Evolutionary conservation across 2,113 vertebrate genomes (phyloP).

Genomic region (Ranitomeya variabilis): DNA sequence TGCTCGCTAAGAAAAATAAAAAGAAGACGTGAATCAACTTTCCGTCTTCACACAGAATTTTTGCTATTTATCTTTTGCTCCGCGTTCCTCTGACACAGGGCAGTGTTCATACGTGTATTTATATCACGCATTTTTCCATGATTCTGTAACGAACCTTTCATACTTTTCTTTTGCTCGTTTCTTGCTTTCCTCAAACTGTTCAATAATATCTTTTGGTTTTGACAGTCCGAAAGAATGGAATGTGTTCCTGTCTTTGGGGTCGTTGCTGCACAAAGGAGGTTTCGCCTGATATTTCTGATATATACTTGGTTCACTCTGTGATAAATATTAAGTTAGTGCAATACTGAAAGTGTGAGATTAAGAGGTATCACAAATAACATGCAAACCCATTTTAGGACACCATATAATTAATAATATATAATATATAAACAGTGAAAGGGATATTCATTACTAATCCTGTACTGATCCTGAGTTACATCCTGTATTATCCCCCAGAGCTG

Average conservation of each 20-base stretch:
- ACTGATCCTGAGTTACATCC: no score
- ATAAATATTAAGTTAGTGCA: no score
- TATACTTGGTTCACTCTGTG: conserved; percentile 83
- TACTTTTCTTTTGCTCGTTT: conserved; percentile 84
- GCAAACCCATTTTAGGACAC: not conserved
- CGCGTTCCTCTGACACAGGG: no score
- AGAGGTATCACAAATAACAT: not conserved
- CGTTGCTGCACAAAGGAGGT: conserved; percentile 82
- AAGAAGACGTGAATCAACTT: not conserved
- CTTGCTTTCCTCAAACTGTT: conserved; percentile 85
- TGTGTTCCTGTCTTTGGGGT: conserved; percentile 73
- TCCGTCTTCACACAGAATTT: not conserved
- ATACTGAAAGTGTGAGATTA: not conserved
- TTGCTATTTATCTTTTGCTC: not conserved
- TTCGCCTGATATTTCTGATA: conserved; percentile 85
- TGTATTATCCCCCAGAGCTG: no score
- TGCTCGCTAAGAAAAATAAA: conserved; percentile 72
- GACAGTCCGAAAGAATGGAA: conserved; percentile 65
- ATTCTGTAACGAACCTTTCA: conserved; percentile 73
- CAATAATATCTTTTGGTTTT: conserved; percentile 75
- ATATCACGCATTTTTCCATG: no score
- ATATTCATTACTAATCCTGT: no score
- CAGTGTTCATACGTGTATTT: no score
- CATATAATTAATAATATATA: not conserved
- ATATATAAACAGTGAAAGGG: no score